A percentile compares a stretch with the other conserved stretches of the same genome.
phyloP scores from a whole-genome alignment of 1,140 invertebrate species.

The Procambarus clarkii region DNA sequence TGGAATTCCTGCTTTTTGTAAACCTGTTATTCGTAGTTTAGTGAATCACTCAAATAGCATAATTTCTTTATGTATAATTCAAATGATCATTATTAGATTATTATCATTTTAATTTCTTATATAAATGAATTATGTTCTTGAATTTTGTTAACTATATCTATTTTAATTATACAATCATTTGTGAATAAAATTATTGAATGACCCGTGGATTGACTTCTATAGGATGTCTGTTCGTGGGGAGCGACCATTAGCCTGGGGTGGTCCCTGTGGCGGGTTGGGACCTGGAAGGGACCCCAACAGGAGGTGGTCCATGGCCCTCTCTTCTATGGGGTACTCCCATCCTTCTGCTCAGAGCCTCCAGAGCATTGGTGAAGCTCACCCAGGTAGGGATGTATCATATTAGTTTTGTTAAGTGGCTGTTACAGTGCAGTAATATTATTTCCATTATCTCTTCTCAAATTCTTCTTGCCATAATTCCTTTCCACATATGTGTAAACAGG shows the following conservation, averaged over 20 bases:
- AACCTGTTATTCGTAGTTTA: too few relatives aligned
- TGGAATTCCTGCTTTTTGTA: too few relatives aligned
- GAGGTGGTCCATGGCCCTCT: constrained; percentile 91
- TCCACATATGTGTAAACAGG: too few relatives aligned
- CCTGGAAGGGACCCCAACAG: constrained; percentile 80
- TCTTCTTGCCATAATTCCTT: too few relatives aligned
- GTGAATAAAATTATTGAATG: too few relatives aligned
- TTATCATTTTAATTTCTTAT: too few relatives aligned
- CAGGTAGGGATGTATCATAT: constrained; percentile 32
- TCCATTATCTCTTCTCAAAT: neutral
- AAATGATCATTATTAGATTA: too few relatives aligned
- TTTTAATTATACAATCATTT: too few relatives aligned
- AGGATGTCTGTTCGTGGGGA: constrained; percentile 73
- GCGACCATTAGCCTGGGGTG: constrained; percentile 71
- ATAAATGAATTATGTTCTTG: too few relatives aligned
- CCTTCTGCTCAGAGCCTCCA: constrained; percentile 93
- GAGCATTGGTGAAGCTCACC: constrained; percentile 87
- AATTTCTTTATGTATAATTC: too few relatives aligned
- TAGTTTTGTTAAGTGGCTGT: neutral
- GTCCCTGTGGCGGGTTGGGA: constrained; percentile 74
- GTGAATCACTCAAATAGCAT: too few relatives aligned
- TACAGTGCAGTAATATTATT: neutral
- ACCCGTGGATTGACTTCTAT: neutral
- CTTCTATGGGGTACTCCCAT: constrained; percentile 75
- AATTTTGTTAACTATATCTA: too few relatives aligned